Base-by-base conservation (phyloP, 2,797 vertebrate species). In the Xerus rutilus region DNA sequence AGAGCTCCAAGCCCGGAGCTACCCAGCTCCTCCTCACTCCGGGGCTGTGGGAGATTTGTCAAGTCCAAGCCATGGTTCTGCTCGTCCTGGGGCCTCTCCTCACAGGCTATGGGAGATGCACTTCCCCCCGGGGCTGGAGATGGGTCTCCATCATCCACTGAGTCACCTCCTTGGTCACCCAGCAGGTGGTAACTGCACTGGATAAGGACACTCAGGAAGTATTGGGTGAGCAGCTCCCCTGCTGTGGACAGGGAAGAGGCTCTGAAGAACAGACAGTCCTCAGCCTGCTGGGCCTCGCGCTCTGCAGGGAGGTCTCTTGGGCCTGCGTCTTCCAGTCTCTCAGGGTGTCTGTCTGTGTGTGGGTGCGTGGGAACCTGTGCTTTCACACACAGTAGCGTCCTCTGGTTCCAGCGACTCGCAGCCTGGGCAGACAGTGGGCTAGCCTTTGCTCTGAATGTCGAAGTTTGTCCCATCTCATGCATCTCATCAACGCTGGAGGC, bases 71-170 rank as follows among this genome's bases (percentile, higher is more conserved):
- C 3, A 7, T 20, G 23, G 5, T 76, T 18, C 30, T 39, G 47
- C 43, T 8, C 28, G 25, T 18, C 32, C 52, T 43, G 0, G 0
- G 3, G 1, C n/a, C 49, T 21, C 6, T 67, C 57, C 47, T 69
- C 6, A 35, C 69, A 86, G 74, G 32, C 3, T 32, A 13, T 30
- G n/a, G 17, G 30, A 35, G 18, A 9, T 0, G 0, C 1, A 4
- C 4, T 73, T 8, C 18, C 47, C 2, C 6, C 30, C 18, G 4
- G 14, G 28, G 10, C 67, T 25, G 15, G 23, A 25, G 28, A 25
- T 45, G 17, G n/a, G 70, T 28, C 59, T 10, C 0, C 30, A 9
- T 43, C 49, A 17, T 5, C 28, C 82, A 14, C 17, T 7, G 21
- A 3, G 4, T 1, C 0, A 35, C 4, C n/a, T 74, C 14, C 6